Conservation (phyloP, 2,888 invertebrate genomes). For the Neocrepidodera transversa region DNA sequence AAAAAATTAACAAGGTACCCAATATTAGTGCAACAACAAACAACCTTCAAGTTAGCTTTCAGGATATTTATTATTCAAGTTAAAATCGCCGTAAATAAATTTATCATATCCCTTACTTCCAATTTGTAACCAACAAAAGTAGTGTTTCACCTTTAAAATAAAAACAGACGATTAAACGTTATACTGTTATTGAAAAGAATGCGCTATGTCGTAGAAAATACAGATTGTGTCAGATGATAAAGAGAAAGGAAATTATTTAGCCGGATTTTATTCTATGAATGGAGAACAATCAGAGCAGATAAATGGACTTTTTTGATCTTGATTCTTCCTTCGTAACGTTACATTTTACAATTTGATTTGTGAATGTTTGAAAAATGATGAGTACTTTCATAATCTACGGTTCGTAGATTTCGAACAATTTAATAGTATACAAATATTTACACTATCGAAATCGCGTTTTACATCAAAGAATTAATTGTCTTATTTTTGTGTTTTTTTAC, state of each 20-base stretch:
- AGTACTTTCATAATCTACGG: neutral
- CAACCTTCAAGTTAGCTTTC: too few relatives aligned
- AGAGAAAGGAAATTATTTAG: neutral
- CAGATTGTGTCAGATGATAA: neutral
- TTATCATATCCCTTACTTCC: too few relatives aligned
- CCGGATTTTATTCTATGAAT: conserved; percentile 13
- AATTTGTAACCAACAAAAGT: too few relatives aligned
- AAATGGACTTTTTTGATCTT: conserved; percentile 7
- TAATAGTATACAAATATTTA: neutral
- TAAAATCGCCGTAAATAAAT: too few relatives aligned
- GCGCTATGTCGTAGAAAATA: neutral
- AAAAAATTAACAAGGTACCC: conserved; percentile 1
- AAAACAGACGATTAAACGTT: too few relatives aligned
- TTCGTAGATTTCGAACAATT: neutral
- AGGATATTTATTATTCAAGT: too few relatives aligned
- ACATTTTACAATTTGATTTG: neutral
- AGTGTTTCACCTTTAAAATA: too few relatives aligned
- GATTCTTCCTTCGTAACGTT: neutral
- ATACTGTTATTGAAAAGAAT: neutral
- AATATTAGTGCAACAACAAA: too few relatives aligned
- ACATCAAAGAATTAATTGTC: neutral
- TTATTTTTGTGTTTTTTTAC: too few relatives aligned
- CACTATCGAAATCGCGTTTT: neutral
- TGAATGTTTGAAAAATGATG: neutral
- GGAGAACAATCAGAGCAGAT: conserved; percentile 18